Evolutionary conservation across 2,113 vertebrate species (phyloP), one percentile per base, ranked within the genome.

Genomic region (Gopherus evgoodei): DNA sequence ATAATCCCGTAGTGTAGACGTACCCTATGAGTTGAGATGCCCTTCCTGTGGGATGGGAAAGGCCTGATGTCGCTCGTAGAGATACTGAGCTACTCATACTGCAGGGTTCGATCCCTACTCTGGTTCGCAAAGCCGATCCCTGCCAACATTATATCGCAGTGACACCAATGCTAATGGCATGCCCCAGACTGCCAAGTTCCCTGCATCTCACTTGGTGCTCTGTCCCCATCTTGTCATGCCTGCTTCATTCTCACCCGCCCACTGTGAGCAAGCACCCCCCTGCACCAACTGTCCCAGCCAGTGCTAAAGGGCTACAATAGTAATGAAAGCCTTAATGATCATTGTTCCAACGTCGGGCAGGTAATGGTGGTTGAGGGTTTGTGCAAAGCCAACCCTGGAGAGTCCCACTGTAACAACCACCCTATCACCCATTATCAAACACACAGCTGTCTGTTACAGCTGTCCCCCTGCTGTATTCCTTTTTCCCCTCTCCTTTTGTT

Each of bases 101-200:
- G 7, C n/a, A 19, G 16, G 16, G 65, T 72, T 72, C 21, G 57
- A 62, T 12, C 57, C 57, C 57, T 62, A 13, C 57, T 31, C 27
- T 62, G 12, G 57, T 62, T 62, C 14, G 11, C 13, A 6, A 62
- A 31, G 27, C 27, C 6, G 5, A 82, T 21, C 16, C 88, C 83
- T 59, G 29, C 59, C 82, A 53, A 52, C n/a, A 44, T 49, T 49
- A 49, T 91, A 81, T 76, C 47, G 5, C 6, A 52, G 83, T 80
- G 56, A 83, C 0, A 0, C 78, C 24, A 50, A 69, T 11, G 49
- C 35, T 1, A 1, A 47, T 29, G 2, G 53, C 24, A 35, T 19
- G 31, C 72, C 25, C 49, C 86, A 62, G n/a, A 75, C 38, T 54
- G 27, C 10, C 86, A 31, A 69, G 29, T 4, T 11, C 38, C 88